Evolutionary conservation across 2,113 vertebrate species (phyloP).

Genomic region (Athene noctua): DNA sequence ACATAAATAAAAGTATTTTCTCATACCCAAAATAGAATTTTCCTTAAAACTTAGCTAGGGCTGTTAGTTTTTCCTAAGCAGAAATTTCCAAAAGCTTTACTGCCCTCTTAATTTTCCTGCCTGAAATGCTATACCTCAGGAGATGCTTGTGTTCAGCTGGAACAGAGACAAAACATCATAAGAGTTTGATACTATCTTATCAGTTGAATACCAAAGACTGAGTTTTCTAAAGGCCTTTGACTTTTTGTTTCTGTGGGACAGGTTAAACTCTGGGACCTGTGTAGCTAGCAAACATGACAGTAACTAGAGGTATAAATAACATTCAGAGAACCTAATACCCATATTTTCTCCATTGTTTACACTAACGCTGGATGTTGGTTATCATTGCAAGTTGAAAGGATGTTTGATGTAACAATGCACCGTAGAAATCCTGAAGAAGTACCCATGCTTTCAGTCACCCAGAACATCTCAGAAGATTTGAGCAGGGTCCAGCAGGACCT

Average conservation of each 20-base stretch:
- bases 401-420: neutral
- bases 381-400: neutral
- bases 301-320: neutral
- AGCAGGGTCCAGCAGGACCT: neutral
- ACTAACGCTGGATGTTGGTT: neutral
- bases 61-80: neutral
- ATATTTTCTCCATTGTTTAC: neutral
- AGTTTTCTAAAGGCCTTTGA: neutral
- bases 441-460: neutral
- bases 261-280: neutral
- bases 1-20: neutral
- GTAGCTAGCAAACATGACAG: neutral
- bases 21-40: neutral
- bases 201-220: neutral
- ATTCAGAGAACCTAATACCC: neutral
- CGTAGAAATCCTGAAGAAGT: neutral
- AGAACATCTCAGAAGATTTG: neutral
- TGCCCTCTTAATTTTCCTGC: neutral
- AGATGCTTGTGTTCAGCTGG: neutral
- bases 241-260: neutral
- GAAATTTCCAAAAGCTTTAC: neutral
- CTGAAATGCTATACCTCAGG: neutral
- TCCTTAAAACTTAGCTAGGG: neutral
- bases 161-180: neutral
- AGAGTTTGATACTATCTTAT: neutral